Evolutionary conservation across 2,888 invertebrate genomes (phyloP).

Genomic region (Smittia sp.): DNA sequence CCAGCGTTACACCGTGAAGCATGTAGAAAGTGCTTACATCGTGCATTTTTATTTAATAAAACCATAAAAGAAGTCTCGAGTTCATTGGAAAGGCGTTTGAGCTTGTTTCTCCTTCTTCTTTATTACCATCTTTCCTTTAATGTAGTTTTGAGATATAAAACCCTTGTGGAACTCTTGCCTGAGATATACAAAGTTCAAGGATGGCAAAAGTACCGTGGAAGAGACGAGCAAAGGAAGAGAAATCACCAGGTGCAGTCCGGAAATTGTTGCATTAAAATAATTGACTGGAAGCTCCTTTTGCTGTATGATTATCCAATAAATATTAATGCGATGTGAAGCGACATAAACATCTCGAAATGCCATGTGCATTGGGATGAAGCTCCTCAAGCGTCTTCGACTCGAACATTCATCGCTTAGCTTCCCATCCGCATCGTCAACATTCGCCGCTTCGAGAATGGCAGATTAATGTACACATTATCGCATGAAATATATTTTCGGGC

Average conservation of each 20-base stretch:
- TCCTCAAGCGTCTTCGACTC: not conserved
- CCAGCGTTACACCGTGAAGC: not conserved
- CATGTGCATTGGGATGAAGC: not conserved
- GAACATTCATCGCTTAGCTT: not conserved
- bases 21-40: not conserved
- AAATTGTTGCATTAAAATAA: slow-evolving; percentile 42
- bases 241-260: slow-evolving; percentile 41
- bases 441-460: not conserved
- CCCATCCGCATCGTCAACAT: not conserved
- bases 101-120: not conserved
- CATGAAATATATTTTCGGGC: not conserved
- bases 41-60: slow-evolving; percentile 37
- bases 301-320: slow-evolving; percentile 42
- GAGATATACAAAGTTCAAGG: not conserved
- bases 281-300: slow-evolving; percentile 34
- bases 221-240: not conserved
- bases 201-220: not conserved
- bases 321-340: slow-evolving; percentile 34
- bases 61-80: slow-evolving; percentile 22
- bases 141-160: slow-evolving; percentile 21
- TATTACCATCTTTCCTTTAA: slow-evolving; percentile 6
- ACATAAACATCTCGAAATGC: not conserved
- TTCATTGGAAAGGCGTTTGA: slow-evolving; percentile 4
- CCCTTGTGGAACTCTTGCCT: not conserved
- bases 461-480: slow-evolving; percentile 23